Evolutionary conservation across 2,888 invertebrate genomes (phyloP), one percentile per base, ranked within the genome.

Genomic region (Drosophila demipolita): DNA sequence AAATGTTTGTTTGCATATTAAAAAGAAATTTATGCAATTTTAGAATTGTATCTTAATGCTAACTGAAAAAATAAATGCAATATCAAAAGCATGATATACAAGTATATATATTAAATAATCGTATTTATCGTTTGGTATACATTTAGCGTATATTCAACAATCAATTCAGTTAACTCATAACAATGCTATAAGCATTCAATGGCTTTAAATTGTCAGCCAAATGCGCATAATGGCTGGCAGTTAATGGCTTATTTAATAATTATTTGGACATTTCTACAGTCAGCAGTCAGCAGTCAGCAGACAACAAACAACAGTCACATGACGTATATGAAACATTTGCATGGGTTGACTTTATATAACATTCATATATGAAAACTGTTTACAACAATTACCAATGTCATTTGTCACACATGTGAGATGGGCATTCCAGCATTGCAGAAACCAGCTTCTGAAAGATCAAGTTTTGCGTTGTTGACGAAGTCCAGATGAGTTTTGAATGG

Each of bases 361-460:
- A 55, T 72, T 35, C 58, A 58, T 73, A 26, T 71, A 71, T 80
- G 65, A 65, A 66, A 74, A 60, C 78, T 80, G 87, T 72, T 68
- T 71, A 57, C 75, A 74, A 58, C 72, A 83, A 89, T 89, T 86
- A 70, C 75, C 69, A 67, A 61, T 78, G 73, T 68, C 81, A 73
- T 78, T 89, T 75, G 75, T 74, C 78, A 75, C 61, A 66, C 38
- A 80, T 58, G 77, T 65, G 59, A 55, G 42, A 12, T 17, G 42
- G 5, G 45, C 32, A 23, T 4, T 45, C 29, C 29, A 49, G 2
- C 29, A 15, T n/a, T 29, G 5, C 29, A 29, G 29, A 29, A 17
- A 36, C n/a, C 20, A 59, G 35, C 45, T 38, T 57, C n/a, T n/a
- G 50, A 17, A 15, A 49, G 32, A 29, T 32, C 15, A 48, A 63